Percentiles rank a stretch among this genome's conserved stretches.
Evolutionary conservation across 2,797 vertebrate genomes (phyloP).

Genomic region (Bradypodion ventrale): DNA sequence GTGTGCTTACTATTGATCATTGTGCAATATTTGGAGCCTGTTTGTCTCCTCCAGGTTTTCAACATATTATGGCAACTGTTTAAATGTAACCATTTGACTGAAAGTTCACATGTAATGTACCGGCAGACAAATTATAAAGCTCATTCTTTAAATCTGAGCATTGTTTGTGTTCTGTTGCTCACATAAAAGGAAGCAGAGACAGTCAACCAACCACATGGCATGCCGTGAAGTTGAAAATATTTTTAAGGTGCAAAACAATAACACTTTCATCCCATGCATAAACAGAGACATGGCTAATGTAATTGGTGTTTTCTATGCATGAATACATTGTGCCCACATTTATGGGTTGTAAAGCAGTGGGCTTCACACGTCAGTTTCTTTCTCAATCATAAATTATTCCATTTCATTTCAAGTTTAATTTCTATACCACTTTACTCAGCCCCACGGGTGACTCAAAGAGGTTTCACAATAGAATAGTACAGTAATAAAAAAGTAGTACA

Average conservation of each 20-base stretch:
- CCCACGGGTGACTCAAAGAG: no score
- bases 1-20: neutral
- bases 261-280: neutral
- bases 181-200: slow-evolving; percentile 13
- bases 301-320: neutral
- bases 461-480: no score
- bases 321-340: neutral
- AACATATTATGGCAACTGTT: slow-evolving; percentile 5
- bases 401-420: no score
- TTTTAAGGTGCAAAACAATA: slow-evolving; percentile 11
- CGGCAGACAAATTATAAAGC: neutral
- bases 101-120: neutral
- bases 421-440: no score
- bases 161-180: slow-evolving; percentile 13
- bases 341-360: neutral
- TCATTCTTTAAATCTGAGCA: neutral
- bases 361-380: neutral
- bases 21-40: neutral
- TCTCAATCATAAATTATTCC: neutral
- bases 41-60: slow-evolving; percentile 3
- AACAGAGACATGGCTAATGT: neutral
- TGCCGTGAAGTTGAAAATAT: neutral
- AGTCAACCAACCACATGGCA: neutral
- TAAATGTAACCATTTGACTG: slow-evolving; percentile 2
- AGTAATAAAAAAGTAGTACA: no score